Conservation (phyloP, 2,888 invertebrate genomes). For the Sphecodes monilicornis region DNA sequence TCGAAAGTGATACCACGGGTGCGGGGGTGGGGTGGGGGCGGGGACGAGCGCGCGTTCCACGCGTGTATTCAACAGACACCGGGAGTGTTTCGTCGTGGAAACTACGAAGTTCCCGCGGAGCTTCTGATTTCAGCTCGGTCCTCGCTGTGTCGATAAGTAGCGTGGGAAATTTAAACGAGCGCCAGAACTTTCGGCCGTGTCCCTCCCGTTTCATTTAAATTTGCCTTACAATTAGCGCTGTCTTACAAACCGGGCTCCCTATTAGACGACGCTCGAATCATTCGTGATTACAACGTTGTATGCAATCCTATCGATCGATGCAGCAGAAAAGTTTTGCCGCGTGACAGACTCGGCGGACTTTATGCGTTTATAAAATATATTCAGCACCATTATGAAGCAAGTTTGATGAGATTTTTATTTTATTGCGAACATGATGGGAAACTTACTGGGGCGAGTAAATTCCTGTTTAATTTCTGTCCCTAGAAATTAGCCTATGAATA, state of each 20-base stretch:
- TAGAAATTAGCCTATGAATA: neutral
- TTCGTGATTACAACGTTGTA: neutral
- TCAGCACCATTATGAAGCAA: neutral
- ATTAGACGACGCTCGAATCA: neutral
- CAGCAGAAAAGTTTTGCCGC: neutral
- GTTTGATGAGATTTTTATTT: constrained; percentile 10
- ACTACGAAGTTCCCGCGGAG: neutral
- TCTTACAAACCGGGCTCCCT: neutral
- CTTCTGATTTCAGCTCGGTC: constrained; percentile 26
- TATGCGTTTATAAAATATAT: neutral
- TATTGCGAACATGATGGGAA: neutral
- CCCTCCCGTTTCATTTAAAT: constrained; percentile 9
- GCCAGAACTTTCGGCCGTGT: constrained; percentile 18
- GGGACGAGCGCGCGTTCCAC: neutral
- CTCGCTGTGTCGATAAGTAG: constrained; percentile 31
- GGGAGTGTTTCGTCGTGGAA: neutral
- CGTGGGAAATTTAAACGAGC: constrained; percentile 37
- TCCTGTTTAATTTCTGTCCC: neutral
- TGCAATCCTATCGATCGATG: neutral
- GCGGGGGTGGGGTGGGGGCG: neutral
- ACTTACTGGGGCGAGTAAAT: neutral
- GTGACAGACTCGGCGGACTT: neutral
- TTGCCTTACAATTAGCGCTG: neutral
- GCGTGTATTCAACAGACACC: neutral
- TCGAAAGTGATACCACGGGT: constrained; percentile 50